phyloP scores from a whole-genome alignment of 2,888 invertebrate genomes.

The Chirona hameri region DNA sequence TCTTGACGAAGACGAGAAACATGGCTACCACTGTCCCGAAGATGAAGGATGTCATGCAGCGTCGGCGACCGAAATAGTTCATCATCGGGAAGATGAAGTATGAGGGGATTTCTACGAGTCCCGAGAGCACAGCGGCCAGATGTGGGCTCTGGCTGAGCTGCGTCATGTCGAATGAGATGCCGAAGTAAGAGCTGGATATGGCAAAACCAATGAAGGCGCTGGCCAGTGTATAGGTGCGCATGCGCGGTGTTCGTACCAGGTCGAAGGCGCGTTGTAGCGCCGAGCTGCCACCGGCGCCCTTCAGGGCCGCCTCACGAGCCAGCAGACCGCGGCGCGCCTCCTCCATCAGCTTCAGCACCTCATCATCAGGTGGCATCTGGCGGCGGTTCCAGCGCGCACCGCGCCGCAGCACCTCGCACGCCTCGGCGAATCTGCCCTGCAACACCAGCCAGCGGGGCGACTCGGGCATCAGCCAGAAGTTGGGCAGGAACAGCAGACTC shows the following conservation, averaged over 20 bases:
- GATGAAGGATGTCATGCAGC: slow-evolving; percentile 49
- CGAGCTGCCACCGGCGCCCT: background rate
- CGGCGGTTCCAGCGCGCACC: background rate
- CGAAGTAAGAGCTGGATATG: slow-evolving; percentile 50
- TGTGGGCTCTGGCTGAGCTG: slow-evolving; percentile 50
- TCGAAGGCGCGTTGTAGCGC: background rate
- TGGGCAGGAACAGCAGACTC: slow-evolving; percentile 48
- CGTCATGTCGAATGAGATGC: slow-evolving; percentile 48
- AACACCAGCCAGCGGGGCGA: slow-evolving; percentile 23
- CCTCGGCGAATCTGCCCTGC: background rate
- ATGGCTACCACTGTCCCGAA: slow-evolving; percentile 48
- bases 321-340: background rate
- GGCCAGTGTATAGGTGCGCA: background rate
- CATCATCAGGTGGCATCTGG: background rate
- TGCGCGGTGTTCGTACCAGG: background rate
- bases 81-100: slow-evolving; percentile 46
- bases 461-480: slow-evolving; percentile 12
- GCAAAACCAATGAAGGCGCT: background rate
- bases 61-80: slow-evolving; percentile 49
- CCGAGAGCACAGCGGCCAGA: slow-evolving; percentile 51
- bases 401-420: background rate
- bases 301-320: background rate
- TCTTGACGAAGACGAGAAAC: slow-evolving; percentile 47
- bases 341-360: background rate
- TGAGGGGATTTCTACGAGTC: slow-evolving; percentile 51